phyloP scores from a whole-genome alignment of 2,113 vertebrate genomes.

The Rhizomys pruinosus region DNA sequence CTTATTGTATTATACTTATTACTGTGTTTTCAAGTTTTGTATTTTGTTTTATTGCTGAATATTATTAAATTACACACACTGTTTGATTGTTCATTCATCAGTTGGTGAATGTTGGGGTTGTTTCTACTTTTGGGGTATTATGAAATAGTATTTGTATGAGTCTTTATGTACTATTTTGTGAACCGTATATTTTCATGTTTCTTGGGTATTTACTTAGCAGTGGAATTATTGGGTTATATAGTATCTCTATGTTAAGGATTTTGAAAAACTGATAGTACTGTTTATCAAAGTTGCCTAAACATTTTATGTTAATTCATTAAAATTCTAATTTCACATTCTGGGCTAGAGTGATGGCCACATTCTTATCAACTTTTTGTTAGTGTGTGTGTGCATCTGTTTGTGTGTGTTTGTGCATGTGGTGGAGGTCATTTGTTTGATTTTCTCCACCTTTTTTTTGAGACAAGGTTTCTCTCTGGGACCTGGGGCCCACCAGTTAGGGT shows the following conservation, averaged over 20 bases:
- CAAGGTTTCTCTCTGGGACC: not conserved
- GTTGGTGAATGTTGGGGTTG: not conserved
- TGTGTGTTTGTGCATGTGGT: not conserved
- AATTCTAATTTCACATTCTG: not conserved
- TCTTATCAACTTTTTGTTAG: not conserved
- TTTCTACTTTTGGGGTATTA: not conserved
- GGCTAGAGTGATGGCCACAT: too few relatives aligned
- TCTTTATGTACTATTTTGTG: not conserved
- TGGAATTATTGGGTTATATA: not conserved
- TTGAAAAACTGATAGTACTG: not conserved
- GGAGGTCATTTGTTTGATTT: not conserved
- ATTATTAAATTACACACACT: not conserved
- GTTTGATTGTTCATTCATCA: not conserved
- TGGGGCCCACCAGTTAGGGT: not conserved
- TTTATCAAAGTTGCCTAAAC: constrained; percentile 5
- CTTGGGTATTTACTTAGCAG: not conserved
- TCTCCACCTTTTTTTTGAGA: not conserved
- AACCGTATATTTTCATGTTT: not conserved
- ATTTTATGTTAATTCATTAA: not conserved
- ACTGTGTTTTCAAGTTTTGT: constrained; percentile 15
- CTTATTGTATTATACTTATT: constrained; percentile 34
- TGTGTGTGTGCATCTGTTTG: not conserved
- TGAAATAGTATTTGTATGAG: not conserved
- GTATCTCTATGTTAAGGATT: not conserved
- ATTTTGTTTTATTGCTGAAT: not conserved